Base-by-base conservation (phyloP, 2,797 vertebrate species). In the Cryptoprocta ferox region DNA sequence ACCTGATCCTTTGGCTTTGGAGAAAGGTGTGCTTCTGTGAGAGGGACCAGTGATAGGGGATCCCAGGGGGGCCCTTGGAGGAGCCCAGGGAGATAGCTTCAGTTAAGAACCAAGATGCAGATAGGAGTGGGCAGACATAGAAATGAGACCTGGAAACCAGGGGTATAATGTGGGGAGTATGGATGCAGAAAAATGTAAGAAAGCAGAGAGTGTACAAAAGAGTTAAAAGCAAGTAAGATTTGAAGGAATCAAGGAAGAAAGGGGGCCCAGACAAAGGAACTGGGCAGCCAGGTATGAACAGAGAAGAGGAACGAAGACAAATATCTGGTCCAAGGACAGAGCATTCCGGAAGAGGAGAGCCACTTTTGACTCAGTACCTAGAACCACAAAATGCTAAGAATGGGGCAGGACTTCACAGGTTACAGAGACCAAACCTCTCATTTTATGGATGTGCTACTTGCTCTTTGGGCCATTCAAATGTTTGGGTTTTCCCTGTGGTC, bases 1-100 rank as follows among this genome's bases (percentile, higher is more conserved):
- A 98, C 90, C 88, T 97, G 98, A 98, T 98, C 96, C 89, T 93
- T 95, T 61, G 87, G 86, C 93, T 97, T 73, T 50, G 39, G 87
- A 94, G 92, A 89, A 95, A 84, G 83, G 63, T 95, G 89, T 92
- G 61, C 68, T 86, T 89, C 96, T 97, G 59, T 89, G 89, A 95
- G 84, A 92, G 59, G 65, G 37, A 81, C 32, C 35, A 89, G 82
- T 78, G 96, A 95, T 81, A 95, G 83, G 73, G 85, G 78, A 90
- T 86, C 75, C 70, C 66, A 45, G 95, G 73, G 21, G 80, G 86
- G 50, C 19, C 48, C 15, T 66, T 3, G 3, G 68, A 91, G 73
- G 85, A 92, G 84, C 59, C 45, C 21, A 92, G 70, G 70, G 73
- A 94, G 80, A 89, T 5, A 53, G 81, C 11, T 30, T 50, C 83